These are phyloP conservation scores for Tangara arthus DNA, from an alignment of 2,797 vertebrate species.

Conservation along the genomic window DNA sequence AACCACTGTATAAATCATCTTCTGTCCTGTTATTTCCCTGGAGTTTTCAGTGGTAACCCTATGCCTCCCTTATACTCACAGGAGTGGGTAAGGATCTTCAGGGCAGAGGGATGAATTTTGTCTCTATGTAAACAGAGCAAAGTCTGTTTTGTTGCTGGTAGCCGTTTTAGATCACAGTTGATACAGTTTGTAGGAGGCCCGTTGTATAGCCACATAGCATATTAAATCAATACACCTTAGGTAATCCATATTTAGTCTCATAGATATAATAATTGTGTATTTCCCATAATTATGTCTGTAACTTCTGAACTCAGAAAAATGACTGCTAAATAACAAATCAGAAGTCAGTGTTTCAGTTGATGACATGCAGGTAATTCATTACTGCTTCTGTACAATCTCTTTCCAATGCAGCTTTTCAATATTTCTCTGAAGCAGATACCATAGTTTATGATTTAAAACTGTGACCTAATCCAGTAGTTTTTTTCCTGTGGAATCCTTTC, in stretches of 20 bases:
- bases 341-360: neutral
- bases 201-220: neutral
- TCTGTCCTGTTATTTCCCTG: neutral
- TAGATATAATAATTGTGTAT: neutral
- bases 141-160: neutral
- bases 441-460: neutral
- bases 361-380: neutral
- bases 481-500: neutral
- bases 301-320: neutral
- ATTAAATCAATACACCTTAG: neutral
- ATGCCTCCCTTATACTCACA: neutral
- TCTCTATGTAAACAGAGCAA: neutral
- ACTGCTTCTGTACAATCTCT: neutral
- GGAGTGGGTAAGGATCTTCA: neutral
- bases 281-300: neutral
- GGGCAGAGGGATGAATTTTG: neutral
- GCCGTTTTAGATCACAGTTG: neutral
- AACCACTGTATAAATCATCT: neutral
- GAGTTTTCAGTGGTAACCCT: neutral
- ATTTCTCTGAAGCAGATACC: neutral
- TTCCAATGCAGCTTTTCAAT: neutral
- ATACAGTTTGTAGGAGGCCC: neutral
- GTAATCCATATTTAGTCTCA: neutral
- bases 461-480: neutral
- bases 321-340: neutral